phyloP scores from a whole-genome alignment of 2,888 invertebrate species.

The Tetramorium bicarinatum region DNA sequence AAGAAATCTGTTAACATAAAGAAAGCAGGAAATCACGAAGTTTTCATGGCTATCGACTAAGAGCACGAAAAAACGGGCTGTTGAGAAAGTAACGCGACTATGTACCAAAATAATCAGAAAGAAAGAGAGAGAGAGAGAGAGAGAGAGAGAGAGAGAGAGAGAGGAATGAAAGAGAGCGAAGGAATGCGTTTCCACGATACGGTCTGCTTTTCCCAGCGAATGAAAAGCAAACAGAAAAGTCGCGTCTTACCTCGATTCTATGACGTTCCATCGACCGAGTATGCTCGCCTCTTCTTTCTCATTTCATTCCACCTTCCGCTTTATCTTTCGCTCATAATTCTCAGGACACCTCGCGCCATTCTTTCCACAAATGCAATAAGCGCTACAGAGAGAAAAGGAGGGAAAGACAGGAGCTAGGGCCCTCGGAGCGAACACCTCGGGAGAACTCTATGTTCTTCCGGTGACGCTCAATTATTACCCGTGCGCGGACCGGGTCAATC shows the following conservation, averaged over 20 bases:
- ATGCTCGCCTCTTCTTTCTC: constrained; percentile 52
- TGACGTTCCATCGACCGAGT: constrained; percentile 61
- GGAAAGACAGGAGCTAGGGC: background rate
- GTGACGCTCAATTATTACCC: constrained; percentile 76
- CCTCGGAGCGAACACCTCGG: constrained; percentile 51
- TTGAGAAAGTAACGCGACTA: constrained; percentile 22
- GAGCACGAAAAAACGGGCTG: background rate
- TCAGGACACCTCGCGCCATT: constrained; percentile 65
- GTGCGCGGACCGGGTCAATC: constrained; percentile 72
- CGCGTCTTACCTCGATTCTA: constrained; percentile 58
- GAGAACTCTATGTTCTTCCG: constrained; percentile 60
- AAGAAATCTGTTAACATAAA: constrained; percentile 6
- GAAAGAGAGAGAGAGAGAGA: constrained; percentile 3
- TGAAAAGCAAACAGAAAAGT: constrained; percentile 73
- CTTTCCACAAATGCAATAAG: constrained; percentile 69
- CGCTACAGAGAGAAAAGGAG: constrained; percentile 29
- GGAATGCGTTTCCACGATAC: constrained; percentile 53
- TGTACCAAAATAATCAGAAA: constrained; percentile 39
- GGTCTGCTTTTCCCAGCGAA: constrained; percentile 60
- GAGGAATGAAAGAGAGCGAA: constrained; percentile 23
- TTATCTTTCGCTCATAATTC: constrained; percentile 61
- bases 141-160: background rate
- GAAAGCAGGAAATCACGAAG: constrained; percentile 38
- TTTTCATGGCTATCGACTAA: constrained; percentile 24
- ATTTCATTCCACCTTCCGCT: constrained; percentile 44